Base-by-base conservation (phyloP, 2,797 vertebrate species). In the Champsocephalus gunnari region DNA sequence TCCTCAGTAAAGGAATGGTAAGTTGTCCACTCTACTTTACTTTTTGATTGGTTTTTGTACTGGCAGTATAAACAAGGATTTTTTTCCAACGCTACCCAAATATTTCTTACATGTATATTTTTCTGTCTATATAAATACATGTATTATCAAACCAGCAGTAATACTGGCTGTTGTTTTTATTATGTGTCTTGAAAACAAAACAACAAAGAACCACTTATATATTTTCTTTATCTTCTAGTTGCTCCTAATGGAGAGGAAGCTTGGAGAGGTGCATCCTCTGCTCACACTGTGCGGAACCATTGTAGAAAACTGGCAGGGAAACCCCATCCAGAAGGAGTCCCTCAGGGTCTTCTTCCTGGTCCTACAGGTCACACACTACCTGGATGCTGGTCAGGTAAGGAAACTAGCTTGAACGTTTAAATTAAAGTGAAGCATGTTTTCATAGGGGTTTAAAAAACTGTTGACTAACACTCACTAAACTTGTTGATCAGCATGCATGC, bases 221-320 rank as follows among this genome's bases (percentile, higher is more conserved):
- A 14, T 75, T 63, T 38, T 75, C 58, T 75, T n/a, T 34, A 12
- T 71, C 41, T 57, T 73, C 0, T 45, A 98, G 97, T 92, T 99
- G 86, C 94, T 99, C 72, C 90, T 98, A 66, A 99, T 98, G 97
- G 97, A 99, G 80, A 91, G 97, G 70, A 99, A 99, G 81, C 95
- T 99, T 45, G 97, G 97, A 44, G 98, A 99, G 84, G 98, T 99
- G 4, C 98, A 99, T 73, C 98, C 98, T 0, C 93, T 99, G 72
- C 96, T 99, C 32, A 98, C 97, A 0, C 94, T 99, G 17, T 99
- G 98, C 0, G 98, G 98, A 71, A 98, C 98, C 79, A 99, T 99
- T 1, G 98, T 99, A 28, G 98, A 99, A 89, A 99, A 97, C 91
- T 99, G 98, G 98, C 98, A 99, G 86, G 98, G 98, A 13, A 99